phyloP scores from a whole-genome alignment of 2,113 vertebrate species.

The Vulpes ferrilata region DNA sequence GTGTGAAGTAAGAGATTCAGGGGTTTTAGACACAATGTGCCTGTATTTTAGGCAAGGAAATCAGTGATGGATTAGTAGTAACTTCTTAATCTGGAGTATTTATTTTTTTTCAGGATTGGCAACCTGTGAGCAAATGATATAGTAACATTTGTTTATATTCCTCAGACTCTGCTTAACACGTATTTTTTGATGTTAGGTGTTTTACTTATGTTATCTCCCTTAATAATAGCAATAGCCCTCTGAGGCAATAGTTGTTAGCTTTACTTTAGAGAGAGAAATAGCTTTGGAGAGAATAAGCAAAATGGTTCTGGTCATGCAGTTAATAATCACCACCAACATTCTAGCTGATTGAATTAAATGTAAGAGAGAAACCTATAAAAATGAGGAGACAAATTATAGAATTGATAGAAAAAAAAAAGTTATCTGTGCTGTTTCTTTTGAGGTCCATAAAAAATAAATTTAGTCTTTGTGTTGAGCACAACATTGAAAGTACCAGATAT shows the following conservation, averaged over 20 bases:
- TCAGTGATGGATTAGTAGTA: not conserved
- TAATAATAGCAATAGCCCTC: not conserved
- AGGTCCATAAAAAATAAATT: not conserved
- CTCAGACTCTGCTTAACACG: not conserved
- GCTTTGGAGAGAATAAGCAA: not conserved
- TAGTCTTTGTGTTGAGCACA: not conserved
- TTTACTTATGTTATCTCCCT: not conserved
- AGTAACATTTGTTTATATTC: not conserved
- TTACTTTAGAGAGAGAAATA: constrained; percentile 37
- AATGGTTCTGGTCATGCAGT: not conserved
- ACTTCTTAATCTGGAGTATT: not conserved
- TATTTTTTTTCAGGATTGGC: not conserved
- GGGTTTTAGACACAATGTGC: not conserved
- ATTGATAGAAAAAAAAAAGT: not conserved
- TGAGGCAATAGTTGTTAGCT: not conserved
- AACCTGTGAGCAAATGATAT: constrained; percentile 7
- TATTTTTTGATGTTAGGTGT: not conserved
- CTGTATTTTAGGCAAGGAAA: constrained; percentile 41
- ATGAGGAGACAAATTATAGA: not conserved
- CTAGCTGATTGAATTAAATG: constrained; percentile 28
- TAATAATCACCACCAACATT: not conserved
- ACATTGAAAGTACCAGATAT: not conserved
- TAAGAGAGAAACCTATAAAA: not conserved
- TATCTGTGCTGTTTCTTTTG: not conserved
- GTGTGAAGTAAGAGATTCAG: not conserved